Conservation (phyloP, 2,888 invertebrate species). For the Drosophila anomalata region DNA sequence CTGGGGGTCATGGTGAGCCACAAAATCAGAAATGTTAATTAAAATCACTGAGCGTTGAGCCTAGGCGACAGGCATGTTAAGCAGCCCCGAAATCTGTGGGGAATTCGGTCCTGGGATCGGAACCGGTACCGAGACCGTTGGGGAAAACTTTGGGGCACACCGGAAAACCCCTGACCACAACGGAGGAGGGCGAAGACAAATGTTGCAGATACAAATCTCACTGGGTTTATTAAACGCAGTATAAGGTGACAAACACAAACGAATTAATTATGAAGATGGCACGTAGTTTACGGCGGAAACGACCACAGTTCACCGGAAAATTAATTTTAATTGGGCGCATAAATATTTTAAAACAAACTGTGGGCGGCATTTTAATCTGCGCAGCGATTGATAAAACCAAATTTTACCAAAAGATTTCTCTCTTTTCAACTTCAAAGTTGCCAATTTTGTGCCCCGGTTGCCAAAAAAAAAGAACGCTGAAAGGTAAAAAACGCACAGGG, state of each 20-base stretch:
- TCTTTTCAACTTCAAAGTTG: slow-evolving; percentile 15
- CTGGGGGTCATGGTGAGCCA: slow-evolving; percentile 47
- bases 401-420: neutral
- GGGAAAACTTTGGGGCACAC: slow-evolving; percentile 1
- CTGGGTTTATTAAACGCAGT: slow-evolving; percentile 37
- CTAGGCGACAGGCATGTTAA: slow-evolving; percentile 51
- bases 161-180: slow-evolving; percentile 52
- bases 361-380: neutral
- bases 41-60: slow-evolving; percentile 73
- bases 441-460: slow-evolving; percentile 9
- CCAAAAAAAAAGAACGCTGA: slow-evolving; percentile 33
- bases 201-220: slow-evolving; percentile 37
- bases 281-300: neutral
- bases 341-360: slow-evolving; percentile 1
- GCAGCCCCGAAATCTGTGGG: slow-evolving; percentile 55
- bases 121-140: neutral
- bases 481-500: slow-evolving; percentile 12
- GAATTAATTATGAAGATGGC: slow-evolving; percentile 52
- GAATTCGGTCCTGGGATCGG: slow-evolving; percentile 26
- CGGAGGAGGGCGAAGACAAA: slow-evolving; percentile 44
- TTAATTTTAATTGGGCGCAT: neutral
- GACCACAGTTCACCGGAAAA: neutral
- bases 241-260: slow-evolving; percentile 24
- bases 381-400: neutral
- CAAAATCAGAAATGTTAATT: slow-evolving; percentile 79